A percentile compares a stretch with the other conserved stretches of the same genome.
phyloP scores from a whole-genome alignment of 2,888 invertebrate species.

The Altica lythri region DNA sequence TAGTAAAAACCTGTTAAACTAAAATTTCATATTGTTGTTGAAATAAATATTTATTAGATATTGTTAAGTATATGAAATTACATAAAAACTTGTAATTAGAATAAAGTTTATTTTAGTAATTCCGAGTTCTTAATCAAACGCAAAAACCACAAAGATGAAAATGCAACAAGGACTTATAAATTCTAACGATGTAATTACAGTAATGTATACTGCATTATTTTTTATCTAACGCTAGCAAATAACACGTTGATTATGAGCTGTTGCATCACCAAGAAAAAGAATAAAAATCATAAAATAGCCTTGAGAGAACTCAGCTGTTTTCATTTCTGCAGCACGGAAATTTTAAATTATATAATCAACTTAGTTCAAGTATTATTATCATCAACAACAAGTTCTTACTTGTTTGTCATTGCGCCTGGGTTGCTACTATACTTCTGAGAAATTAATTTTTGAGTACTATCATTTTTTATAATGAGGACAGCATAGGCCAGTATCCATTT shows the following conservation, averaged over 20 bases:
- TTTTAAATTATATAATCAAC: constrained; percentile 17
- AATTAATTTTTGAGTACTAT: neutral
- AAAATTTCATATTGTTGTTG: too few species aligned
- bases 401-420: too few species aligned
- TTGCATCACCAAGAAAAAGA: constrained; percentile 25
- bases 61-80: neutral
- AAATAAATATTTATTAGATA: too few species aligned
- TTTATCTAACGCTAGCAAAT: constrained; percentile 19
- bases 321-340: constrained; percentile 12
- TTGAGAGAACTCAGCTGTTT: constrained; percentile 24
- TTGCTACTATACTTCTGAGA: too few species aligned
- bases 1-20: too few species aligned
- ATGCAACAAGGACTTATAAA: constrained; percentile 14
- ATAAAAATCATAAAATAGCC: constrained; percentile 17
- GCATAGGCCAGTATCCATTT: constrained; percentile 6
- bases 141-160: neutral
- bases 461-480: neutral
- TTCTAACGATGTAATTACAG: constrained; percentile 20
- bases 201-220: constrained; percentile 21
- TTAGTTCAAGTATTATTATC: constrained; percentile 6
- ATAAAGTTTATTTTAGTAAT: neutral
- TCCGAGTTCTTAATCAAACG: neutral
- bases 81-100: neutral
- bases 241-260: constrained; percentile 23
- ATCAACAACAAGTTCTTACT: neutral